Percentiles rank a stretch among this genome's conserved stretches.
Conservation (phyloP, 2,888 invertebrate species). For the Sclerodermus sp. region DNA sequence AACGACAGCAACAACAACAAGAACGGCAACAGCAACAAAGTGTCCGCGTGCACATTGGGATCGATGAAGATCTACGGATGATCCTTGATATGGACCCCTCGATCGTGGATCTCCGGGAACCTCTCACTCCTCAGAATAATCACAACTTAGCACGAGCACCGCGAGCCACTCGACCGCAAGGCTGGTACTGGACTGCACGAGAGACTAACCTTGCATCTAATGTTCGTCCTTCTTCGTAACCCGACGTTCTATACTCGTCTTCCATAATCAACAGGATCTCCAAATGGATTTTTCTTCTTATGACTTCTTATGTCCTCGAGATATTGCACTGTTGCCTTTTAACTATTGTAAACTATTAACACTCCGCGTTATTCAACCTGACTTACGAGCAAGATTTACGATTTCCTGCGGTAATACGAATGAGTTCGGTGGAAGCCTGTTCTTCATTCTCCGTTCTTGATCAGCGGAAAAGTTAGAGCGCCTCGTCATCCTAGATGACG, state of each 20-base stretch:
- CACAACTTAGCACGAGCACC: constrained; percentile 30
- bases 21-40: constrained; percentile 36
- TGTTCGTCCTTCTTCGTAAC: constrained; percentile 20
- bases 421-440: no score
- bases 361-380: no score
- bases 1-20: background rate
- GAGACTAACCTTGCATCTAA: constrained; percentile 22
- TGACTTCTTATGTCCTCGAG: no score
- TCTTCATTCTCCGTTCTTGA: no score
- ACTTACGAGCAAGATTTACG: no score
- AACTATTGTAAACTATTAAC: no score
- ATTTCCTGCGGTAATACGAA: no score
- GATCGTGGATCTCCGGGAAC: constrained; percentile 58
- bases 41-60: constrained; percentile 61
- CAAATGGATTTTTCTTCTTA: no score
- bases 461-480: no score
- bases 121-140: constrained; percentile 14
- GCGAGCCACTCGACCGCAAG: constrained; percentile 50
- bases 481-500: no score
- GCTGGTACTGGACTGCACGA: constrained; percentile 49
- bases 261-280: no score
- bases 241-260: background rate
- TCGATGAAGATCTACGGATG: constrained; percentile 65
- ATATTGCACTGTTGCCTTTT: no score
- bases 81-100: constrained; percentile 67